Base-by-base conservation (phyloP, 2,888 invertebrate genomes). In the Cheilosia soror region DNA sequence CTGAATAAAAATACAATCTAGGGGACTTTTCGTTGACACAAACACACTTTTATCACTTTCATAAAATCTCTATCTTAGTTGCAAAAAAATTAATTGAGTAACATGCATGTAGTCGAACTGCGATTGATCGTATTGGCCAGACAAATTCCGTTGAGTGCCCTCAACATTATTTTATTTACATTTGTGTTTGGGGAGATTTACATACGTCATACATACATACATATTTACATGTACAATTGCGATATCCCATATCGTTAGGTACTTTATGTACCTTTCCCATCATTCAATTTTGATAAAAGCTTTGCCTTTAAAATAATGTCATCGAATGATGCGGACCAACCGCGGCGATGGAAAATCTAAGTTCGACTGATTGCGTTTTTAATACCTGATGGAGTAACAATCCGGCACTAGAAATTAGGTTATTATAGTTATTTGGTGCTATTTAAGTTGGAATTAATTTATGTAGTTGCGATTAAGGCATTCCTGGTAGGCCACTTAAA, bases 381-480 rank as follows among this genome's bases (percentile, higher is more conserved):
- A 37, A 75, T 75, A 77, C 84, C 84, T 84, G 84, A 84, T 71
- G 75, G 80, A 84, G 68, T 73, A 63, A 78, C 27, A 65, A 72
- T 72, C 66, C 76, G 72, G 76, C 72, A 77, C 76, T 81, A 81
- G 62, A 77, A 58, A 51, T 69, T 68, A 77, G 27, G 57, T 66
- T 63, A 68, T 58, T 60, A 80, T 65, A 47, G 57, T 63, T 85
- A 81, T 80, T 85, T 85, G 84, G 80, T 85, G 79, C 65, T 85
- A 76, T 62, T 72, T 47, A 66, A 42, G 37, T 55, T 72, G 20
- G 40, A 58, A 40, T 58, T 69, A 31, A 63, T 40, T 69, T 44
- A 66, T 47, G 65, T 60, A 55, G 11, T 75, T 71, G 68, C 15
- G 72, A 80, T 89, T 90, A 91, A 88, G 90, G 90, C 89, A 91